Percentiles rank a stretch among this genome's conserved stretches.
phyloP scores from a whole-genome alignment of 2,888 invertebrate genomes.

The Onchidella celtica region DNA sequence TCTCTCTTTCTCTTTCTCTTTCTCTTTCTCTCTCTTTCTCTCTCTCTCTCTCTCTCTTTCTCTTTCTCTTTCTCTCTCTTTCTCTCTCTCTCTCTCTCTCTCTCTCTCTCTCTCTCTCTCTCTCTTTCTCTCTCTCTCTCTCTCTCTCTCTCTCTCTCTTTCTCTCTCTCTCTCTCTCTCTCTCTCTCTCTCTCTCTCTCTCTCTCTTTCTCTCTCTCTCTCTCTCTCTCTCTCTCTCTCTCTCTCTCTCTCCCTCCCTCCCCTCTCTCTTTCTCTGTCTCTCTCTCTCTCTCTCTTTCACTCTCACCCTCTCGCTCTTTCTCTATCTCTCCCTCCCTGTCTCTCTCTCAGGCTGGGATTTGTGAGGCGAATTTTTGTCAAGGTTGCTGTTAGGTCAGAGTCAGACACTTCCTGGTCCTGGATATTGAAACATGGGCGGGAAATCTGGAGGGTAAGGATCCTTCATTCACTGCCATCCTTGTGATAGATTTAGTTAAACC shows the following conservation, averaged over 20 bases:
- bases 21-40: not conserved
- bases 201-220: conserved; percentile 18
- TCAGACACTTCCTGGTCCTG: too few relatives aligned
- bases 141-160: not conserved
- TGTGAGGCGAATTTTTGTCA: too few relatives aligned
- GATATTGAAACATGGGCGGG: too few relatives aligned
- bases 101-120: not conserved
- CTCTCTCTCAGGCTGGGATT: too few relatives aligned
- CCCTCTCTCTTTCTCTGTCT: too few relatives aligned
- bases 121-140: not conserved
- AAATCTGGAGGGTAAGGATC: too few relatives aligned
- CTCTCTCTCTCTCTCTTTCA: too few relatives aligned
- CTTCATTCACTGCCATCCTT: too few relatives aligned
- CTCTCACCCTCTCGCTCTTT: too few relatives aligned
- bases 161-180: not conserved
- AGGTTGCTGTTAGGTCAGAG: too few relatives aligned
- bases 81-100: not conserved
- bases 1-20: not conserved
- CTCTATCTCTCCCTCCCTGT: too few relatives aligned
- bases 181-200: not conserved
- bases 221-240: conserved; percentile 5
- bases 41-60: not conserved
- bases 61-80: not conserved
- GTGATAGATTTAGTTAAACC: too few relatives aligned
- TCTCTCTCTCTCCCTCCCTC: not conserved